Base-by-base conservation (phyloP, 2,113 vertebrate species). In the Periophthalmus modestus region DNA sequence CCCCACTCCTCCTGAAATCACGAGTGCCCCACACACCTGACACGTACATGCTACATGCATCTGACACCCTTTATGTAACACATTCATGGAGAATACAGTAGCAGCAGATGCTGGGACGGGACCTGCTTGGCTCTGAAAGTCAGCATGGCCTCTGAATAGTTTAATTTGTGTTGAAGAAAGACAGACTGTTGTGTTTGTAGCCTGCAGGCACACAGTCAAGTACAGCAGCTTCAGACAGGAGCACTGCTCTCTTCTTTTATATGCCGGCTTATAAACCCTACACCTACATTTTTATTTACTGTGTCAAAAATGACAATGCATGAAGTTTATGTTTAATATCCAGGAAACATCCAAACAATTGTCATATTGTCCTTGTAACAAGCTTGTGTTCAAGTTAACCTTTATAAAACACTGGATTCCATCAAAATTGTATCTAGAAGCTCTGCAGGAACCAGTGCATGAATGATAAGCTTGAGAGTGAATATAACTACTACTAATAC, bases 71-170 rank as follows among this genome's bases (percentile, higher is more conserved):
- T 83, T 75, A 57, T 21, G 34, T 84, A 70, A 84, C 73, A 13
- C 50, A 46, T 46, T 14, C 52, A 21, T 50, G 12, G n/a, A 24
- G 43, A 7, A 52, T 62, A 34, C 15, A 62, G 59, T 23, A 12
- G 69, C 66, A 72, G 46, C 59, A 11, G 54, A 57, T 69, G 71
- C 55, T 65, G 70, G 63, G 69, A 28, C 39, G 57, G 68, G 82
- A 39, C n/a, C 68, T 72, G 63, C 18, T 16, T 66, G 52, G 48
- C 80, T 75, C 72, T 76, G 66, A 61, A 71, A 85, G 59, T 78
- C 77, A 77, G 61, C 73, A 55, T 81, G 81, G 81, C 36, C 36
- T 82, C 74, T 81, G 58, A 66, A 50, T 80, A 78, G 39, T 78
- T 82, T 81, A 73, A 74, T 85, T 84, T 73, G n/a, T 68, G 59